A percentile compares a stretch with the other conserved stretches of the same genome.
These are phyloP conservation scores for Malurus cyaneus DNA, from an alignment of 2,113 vertebrate genomes.

Conservation along the genomic window DNA sequence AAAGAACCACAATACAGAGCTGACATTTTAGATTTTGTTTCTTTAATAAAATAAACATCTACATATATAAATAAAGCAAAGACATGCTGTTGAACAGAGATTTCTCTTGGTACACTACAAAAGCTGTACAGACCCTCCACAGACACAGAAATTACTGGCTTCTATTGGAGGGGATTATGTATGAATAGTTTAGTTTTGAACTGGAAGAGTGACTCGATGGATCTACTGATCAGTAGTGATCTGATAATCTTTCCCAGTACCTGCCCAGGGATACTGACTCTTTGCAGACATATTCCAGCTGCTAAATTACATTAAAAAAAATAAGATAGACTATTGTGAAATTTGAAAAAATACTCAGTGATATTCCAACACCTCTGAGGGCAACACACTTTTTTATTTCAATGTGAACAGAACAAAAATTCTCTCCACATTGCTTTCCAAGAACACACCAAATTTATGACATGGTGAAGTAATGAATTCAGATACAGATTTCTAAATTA, in stretches of 20 bases:
- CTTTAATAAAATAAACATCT: not conserved
- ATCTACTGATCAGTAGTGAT: not conserved
- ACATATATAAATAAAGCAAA: not conserved
- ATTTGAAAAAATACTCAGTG: not conserved
- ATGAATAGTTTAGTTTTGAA: not conserved
- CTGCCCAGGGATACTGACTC: not conserved
- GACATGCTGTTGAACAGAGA: not conserved
- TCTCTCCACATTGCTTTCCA: not conserved
- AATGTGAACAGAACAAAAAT: not conserved
- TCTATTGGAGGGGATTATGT: not conserved
- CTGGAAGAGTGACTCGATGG: not conserved
- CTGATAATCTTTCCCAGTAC: not conserved
- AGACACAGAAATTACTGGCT: not conserved
- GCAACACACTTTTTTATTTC: not conserved
- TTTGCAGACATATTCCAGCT: not conserved
- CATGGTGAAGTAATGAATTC: not conserved
- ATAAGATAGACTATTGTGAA: not conserved
- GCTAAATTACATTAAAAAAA: not conserved
- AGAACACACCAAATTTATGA: not conserved
- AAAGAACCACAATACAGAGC: not conserved
- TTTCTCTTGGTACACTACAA: not conserved
- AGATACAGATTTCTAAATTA: not conserved
- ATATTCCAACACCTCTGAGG: not conserved
- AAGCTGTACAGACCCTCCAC: not conserved
- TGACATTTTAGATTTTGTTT: not conserved